phyloP scores from a whole-genome alignment of 2,888 invertebrate species.

The Linyphia triangularis region DNA sequence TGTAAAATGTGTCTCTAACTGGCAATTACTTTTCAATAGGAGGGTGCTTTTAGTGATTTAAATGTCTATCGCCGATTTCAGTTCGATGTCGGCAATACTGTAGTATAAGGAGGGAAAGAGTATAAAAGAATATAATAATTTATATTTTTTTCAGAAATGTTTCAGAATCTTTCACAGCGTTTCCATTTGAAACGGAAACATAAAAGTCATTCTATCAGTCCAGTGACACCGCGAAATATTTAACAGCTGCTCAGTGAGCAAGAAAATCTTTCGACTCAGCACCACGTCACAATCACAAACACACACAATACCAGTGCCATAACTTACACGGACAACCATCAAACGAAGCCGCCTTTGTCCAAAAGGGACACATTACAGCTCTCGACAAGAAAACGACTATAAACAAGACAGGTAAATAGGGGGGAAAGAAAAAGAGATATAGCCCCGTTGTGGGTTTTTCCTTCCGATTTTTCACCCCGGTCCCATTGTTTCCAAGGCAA shows the following conservation, averaged over 20 bases:
- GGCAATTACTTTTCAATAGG: too few species aligned
- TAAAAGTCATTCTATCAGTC: too few species aligned
- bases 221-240: background rate
- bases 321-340: conserved; percentile 43
- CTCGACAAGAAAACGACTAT: background rate
- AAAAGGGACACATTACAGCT: background rate
- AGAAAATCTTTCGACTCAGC: background rate
- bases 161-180: too few species aligned
- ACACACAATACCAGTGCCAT: conserved; percentile 45
- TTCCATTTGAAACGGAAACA: too few species aligned
- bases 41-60: too few species aligned
- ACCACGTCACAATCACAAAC: background rate
- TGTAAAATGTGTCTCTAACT: too few species aligned
- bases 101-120: too few species aligned
- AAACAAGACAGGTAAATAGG: conserved; percentile 12
- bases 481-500: conserved; percentile 41
- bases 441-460: background rate
- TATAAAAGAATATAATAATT: too few species aligned
- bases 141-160: too few species aligned
- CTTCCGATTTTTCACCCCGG: conserved; percentile 10
- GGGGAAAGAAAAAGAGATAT: background rate
- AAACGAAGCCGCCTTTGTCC: conserved; percentile 48
- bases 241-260: background rate
- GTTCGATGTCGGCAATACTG: too few species aligned
- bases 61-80: too few species aligned